Percentiles rank a stretch among this genome's conserved stretches.
Conservation (phyloP, 2,888 invertebrate genomes). For the Plagodis dolabraria region DNA sequence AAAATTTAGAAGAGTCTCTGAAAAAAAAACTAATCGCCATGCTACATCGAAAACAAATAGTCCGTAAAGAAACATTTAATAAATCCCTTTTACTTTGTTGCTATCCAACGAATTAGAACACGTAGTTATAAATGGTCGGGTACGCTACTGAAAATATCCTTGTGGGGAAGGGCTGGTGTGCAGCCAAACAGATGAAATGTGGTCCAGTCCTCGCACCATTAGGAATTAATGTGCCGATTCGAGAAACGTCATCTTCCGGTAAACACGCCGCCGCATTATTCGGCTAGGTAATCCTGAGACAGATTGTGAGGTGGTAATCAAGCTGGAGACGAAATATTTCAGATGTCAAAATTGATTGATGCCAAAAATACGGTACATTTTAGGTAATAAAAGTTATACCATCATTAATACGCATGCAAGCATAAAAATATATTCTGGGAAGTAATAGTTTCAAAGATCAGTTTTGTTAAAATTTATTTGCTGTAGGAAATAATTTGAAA, state of each 20-base stretch:
- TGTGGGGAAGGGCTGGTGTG: constrained; percentile 72
- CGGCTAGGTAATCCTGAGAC: constrained; percentile 41
- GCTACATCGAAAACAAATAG: constrained; percentile 61
- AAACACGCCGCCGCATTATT: constrained; percentile 70
- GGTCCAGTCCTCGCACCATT: constrained; percentile 74
- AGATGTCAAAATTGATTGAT: background rate
- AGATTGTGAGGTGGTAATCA: constrained; percentile 40
- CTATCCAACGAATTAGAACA: constrained; percentile 79
- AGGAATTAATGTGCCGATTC: constrained; percentile 83
- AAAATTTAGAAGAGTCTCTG: constrained; percentile 41
- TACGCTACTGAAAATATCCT: constrained; percentile 78
- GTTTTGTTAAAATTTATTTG: no score
- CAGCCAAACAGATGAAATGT: constrained; percentile 83
- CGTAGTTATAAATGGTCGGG: constrained; percentile 79
- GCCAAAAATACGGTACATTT: no score
- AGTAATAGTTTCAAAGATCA: no score
- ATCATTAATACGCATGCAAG: background rate
- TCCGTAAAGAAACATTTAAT: constrained; percentile 65
- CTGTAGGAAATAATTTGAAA: no score
- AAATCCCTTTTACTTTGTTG: constrained; percentile 76
- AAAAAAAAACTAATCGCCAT: constrained; percentile 41
- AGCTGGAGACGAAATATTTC: constrained; percentile 30
- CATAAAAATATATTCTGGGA: no score
- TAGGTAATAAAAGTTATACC: background rate
- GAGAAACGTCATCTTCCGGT: constrained; percentile 81